Evolutionary conservation across 2,797 vertebrate genomes (phyloP), one percentile per base, ranked within the genome.

Genomic region (Trachops cirrhosus): DNA sequence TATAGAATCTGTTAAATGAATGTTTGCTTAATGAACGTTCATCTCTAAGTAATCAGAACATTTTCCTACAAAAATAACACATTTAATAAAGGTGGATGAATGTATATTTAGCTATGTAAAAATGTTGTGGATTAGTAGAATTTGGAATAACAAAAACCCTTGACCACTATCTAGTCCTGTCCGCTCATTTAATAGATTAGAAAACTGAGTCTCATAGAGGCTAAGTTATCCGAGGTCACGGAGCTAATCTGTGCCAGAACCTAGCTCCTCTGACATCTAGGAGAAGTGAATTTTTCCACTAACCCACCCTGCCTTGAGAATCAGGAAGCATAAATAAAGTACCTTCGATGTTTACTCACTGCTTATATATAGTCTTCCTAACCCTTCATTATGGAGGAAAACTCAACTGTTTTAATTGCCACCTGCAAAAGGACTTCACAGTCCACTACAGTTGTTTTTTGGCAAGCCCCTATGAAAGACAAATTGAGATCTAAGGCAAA

Each of bases 311-410:
- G 86, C 87, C 86, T 94, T 57, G 75, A 96, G 96, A 94, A 97
- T 52, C 83, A 91, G 93, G 88, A 96, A 97, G 92, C 83, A 80
- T 92, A 97, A 97, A 96, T 93, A 95, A 95, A 91, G 93, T 57
- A 68, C 85, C n/a, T 59, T 73, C 87, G 91, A 90, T 96, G 94
- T 95, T 94, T 95, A 84, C 78, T 96, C 89, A 70, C 62, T 37
- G 41, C 48, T 95, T 95, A 97, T 96, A 95, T 95, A 97, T 97
- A 98, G 96, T 95, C 92, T 94, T 71, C 29, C 77, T 74, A 97
- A 82, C 97, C 96, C 85, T 52, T 98, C 88, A 97, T 97, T 97
- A 97, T 16, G 50, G 50, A 89, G 59, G 93, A 93, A 67, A 95
- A 32, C 89, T 80, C 80, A n/a, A 62, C 50, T 83, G 85, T 96